Base-by-base conservation (phyloP, 2,888 invertebrate species). In the Gastrophysa polygoni region DNA sequence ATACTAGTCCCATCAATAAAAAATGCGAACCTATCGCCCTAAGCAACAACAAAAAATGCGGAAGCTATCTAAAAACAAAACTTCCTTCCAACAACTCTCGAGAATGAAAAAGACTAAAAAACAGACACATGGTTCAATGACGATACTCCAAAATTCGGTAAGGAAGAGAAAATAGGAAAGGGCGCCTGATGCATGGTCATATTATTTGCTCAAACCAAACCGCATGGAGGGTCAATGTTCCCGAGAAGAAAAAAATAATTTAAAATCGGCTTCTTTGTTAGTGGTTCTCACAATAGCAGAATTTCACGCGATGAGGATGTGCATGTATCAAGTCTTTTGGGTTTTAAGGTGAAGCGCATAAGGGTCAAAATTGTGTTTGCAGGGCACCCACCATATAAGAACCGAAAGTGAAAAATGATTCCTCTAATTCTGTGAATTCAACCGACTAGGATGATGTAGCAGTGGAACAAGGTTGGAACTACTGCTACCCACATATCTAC, bases 381-480 rank as follows among this genome's bases (percentile, higher is more conserved):
- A 66, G 64, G 61, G 65, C 74, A 71, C 74, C 74, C 72, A 71
- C 73, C 63, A 70, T 68, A 66, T 61, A 64, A 66, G 61, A 64
- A 70, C 67, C 67, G 73, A 73, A 75, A 72, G 73, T 74, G 73
- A 74, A 74, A 75, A 75, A 75, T 75, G 75, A 75, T 73, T 71
- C 73, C 70, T 66, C 67, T 70, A 71, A 71, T 73, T 73, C 68
- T 63, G 34, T 58, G 67, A 68, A 70, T 59, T 64, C 63, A 48
- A 43, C 61, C 62, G 63, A 60, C 58, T 54, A 61, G 50, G 54
- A 48, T 64, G 56, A 64, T 59, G 59, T 59, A 59, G 28, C 59
- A 63, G 60, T 60, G 55, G 51, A 61, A 57, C 52, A 64, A 59
- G 55, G 58, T 57, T 52, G 38, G 29, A 61, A 32, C 32, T n/a